phyloP scores from a whole-genome alignment of 2,797 vertebrate species.

The Epinephelus coioides region DNA sequence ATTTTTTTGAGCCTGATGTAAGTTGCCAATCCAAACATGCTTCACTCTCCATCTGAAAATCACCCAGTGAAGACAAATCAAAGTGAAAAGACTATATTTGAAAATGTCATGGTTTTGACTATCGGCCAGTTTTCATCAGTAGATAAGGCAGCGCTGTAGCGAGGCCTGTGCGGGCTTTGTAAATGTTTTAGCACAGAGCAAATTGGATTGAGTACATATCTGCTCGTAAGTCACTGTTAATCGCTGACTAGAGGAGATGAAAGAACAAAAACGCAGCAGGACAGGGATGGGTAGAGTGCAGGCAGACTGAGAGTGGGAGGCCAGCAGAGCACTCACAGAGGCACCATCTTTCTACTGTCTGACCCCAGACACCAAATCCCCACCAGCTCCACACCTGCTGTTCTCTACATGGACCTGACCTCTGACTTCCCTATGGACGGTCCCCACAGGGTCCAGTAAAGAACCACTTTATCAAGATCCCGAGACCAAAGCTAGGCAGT shows the following conservation, averaged over 20 bases:
- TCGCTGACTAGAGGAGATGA: slow-evolving; percentile 41
- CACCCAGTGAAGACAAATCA: slow-evolving; percentile 20
- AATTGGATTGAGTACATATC: slow-evolving; percentile 34
- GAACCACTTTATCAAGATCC: not conserved
- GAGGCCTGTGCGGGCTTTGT: slow-evolving; percentile 7
- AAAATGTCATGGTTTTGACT: slow-evolving; percentile 45
- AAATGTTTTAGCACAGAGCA: slow-evolving; percentile 37
- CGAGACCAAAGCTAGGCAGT: not conserved
- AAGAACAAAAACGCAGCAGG: slow-evolving; percentile 24
- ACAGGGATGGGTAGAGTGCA: slow-evolving; percentile 3
- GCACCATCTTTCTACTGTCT: slow-evolving; percentile 25
- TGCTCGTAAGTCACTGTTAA: slow-evolving; percentile 43
- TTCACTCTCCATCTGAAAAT: slow-evolving; percentile 36
- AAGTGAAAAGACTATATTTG: slow-evolving; percentile 24
- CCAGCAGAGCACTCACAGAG: slow-evolving; percentile 1
- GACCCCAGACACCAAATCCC: slow-evolving; percentile 2
- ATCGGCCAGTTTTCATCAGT: slow-evolving; percentile 39
- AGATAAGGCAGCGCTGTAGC: slow-evolving; percentile 35
- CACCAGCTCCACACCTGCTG: slow-evolving; percentile 8
- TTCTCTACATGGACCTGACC: slow-evolving; percentile 4
- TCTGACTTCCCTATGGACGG: slow-evolving; percentile 1
- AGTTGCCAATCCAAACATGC: slow-evolving; percentile 18
- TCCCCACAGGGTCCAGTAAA: slow-evolving; percentile 1
- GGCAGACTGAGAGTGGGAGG: slow-evolving; percentile 18
- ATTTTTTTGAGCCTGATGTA: slow-evolving; percentile 27